Conservation (phyloP, 1,140 invertebrate species). For the Drosophila quadrilineata region DNA sequence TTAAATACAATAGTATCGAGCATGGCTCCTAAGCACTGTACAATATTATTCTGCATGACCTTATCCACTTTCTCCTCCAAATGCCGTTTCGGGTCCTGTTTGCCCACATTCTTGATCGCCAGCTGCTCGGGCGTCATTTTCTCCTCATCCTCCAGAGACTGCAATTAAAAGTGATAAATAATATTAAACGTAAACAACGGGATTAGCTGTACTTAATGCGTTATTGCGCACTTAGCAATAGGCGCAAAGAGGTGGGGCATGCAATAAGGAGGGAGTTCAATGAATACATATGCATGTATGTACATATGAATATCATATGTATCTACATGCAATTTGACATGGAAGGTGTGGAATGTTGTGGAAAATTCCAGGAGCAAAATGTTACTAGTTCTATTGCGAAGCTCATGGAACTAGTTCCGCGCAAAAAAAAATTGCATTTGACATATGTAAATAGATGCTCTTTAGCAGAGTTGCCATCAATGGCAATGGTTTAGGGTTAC, state of each 20-base stretch:
- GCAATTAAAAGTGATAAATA: conserved; percentile 43
- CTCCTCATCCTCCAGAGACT: conserved; percentile 99
- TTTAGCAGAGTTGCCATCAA: conserved; percentile 2
- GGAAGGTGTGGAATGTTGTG: too few relatives aligned
- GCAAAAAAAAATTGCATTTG: conserved; percentile 5
- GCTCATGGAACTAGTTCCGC: conserved; percentile 1
- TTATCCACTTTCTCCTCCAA: conserved; percentile 99
- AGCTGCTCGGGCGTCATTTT: conserved; percentile 99
- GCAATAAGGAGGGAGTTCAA: too few relatives aligned
- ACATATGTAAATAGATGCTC: conserved; percentile 1
- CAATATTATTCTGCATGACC: conserved; percentile 99
- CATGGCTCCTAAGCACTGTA: conserved; percentile 99
- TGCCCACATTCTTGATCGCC: conserved; percentile 99
- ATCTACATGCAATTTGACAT: too few relatives aligned
- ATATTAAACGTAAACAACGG: too few relatives aligned
- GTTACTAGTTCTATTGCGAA: neutral
- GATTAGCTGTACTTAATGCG: too few relatives aligned
- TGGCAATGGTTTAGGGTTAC: too few relatives aligned
- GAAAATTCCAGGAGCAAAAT: too few relatives aligned
- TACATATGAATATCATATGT: too few relatives aligned
- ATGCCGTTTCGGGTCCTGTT: conserved; percentile 99
- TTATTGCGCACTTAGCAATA: too few relatives aligned
- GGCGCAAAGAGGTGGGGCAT: too few relatives aligned
- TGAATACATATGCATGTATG: too few relatives aligned
- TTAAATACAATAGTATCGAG: conserved; percentile 97